Percentiles rank a stretch among this genome's conserved stretches.
Conservation (phyloP, 1,140 invertebrate genomes). For the Drosophila varians region DNA sequence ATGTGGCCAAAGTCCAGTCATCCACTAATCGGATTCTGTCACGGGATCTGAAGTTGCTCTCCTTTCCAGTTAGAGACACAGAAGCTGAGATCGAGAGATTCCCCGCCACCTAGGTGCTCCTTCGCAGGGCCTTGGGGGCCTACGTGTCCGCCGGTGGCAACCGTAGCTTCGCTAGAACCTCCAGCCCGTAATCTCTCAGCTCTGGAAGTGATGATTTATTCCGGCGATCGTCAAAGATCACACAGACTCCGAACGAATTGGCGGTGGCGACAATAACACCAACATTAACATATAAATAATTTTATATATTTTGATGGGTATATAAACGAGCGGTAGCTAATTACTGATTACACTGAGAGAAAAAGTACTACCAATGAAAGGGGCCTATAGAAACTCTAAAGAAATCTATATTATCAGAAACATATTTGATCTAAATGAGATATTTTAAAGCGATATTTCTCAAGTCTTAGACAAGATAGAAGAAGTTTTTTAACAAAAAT, state of each 20-base stretch:
- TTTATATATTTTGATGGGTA: not conserved
- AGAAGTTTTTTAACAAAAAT: too few relatives aligned
- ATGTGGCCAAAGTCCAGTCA: conserved; percentile 44
- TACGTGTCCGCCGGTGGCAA: conserved; percentile 32
- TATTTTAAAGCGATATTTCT: too few relatives aligned
- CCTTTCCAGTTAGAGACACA: conserved; percentile 3
- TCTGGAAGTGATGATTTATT: conserved; percentile 58
- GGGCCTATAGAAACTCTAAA: not conserved
- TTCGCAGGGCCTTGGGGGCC: not conserved
- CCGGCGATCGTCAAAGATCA: conserved; percentile 46
- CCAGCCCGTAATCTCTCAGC: conserved; percentile 25
- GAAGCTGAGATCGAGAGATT: not conserved
- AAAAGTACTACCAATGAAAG: not conserved
- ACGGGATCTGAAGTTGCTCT: conserved; percentile 2
- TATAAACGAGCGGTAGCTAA: conserved; percentile 13
- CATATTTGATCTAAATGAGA: too few relatives aligned
- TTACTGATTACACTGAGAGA: conserved; percentile 32
- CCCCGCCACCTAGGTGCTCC: not conserved
- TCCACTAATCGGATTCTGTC: conserved; percentile 18
- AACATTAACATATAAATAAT: conserved; percentile 1
- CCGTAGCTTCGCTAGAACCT: conserved; percentile 31
- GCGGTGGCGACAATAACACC: conserved; percentile 23
- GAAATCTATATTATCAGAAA: not conserved
- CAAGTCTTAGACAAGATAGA: too few relatives aligned
- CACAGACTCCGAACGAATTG: conserved; percentile 16